A percentile compares a stretch with the other conserved stretches of the same genome.
These are phyloP conservation scores for Trachymyrmex septentrionalis DNA, from an alignment of 1,140 invertebrate genomes.

Conservation along the genomic window DNA sequence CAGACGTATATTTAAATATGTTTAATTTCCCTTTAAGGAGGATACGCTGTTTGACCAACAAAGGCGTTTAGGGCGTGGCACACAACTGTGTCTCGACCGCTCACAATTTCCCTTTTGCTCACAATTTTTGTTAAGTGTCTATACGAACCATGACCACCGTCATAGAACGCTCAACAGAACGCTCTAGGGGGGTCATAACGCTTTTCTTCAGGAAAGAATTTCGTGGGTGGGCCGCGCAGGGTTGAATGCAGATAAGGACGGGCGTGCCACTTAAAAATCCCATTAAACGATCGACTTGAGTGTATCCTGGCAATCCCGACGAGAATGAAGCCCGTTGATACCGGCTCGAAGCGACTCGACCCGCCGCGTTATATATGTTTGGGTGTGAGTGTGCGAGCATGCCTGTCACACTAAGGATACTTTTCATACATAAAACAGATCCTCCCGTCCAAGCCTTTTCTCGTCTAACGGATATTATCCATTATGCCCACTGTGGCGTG, in stretches of 20 bases:
- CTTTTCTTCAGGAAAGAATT: constrained; percentile 69
- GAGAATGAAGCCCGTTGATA: constrained; percentile 64
- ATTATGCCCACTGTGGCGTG: not conserved
- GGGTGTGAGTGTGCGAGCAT: not conserved
- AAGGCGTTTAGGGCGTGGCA: constrained; percentile 45
- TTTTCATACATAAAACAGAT: constrained; percentile 73
- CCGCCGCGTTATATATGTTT: not conserved
- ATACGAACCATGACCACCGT: constrained; percentile 19
- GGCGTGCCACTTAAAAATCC: constrained; percentile 73
- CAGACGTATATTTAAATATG: not conserved
- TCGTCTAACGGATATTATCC: constrained; percentile 37
- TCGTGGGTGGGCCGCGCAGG: constrained; percentile 71
- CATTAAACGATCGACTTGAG: constrained; percentile 75
- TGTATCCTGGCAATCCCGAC: constrained; percentile 42
- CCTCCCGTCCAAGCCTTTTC: constrained; percentile 39
- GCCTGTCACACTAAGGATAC: constrained; percentile 34
- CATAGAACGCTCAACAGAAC: constrained; percentile 10
- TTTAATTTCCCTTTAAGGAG: constrained; percentile 4
- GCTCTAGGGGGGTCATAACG: constrained; percentile 51
- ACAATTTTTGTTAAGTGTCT: constrained; percentile 56
- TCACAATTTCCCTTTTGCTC: constrained; percentile 16
- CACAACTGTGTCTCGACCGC: not conserved
- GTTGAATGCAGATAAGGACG: constrained; percentile 73
- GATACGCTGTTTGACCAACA: not conserved
- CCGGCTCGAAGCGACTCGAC: constrained; percentile 58